Base-by-base conservation (phyloP, 2,113 vertebrate species). In the Heterotis niloticus region DNA sequence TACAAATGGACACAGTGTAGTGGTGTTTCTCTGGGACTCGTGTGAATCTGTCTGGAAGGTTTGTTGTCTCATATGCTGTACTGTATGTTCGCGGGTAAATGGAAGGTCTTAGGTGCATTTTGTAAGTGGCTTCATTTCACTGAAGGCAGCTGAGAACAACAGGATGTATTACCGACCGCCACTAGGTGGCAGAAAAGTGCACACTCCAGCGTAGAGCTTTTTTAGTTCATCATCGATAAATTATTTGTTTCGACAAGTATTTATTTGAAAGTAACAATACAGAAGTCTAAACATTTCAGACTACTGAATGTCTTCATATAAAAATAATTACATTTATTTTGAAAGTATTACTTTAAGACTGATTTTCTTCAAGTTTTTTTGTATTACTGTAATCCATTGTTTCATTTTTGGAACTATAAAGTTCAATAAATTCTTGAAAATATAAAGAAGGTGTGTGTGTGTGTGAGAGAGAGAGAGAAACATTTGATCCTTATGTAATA, bases 211-310 rank as follows among this genome's bases (percentile, higher is more conserved):
- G 51, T 20, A 23, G 13, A 28, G 20, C 44, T 44, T 69, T 69
- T 20, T 26, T 7, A 69, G 17, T 9, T 11, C 26, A 5, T 34
- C 68, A 24, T 28, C 52, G 20, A 72, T 34, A 1, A 7, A 51
- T 62, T 14, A 52, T 20, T 52, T 13, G 11, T 51, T 52, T 52
- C 20, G 51, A 7, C n/a, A n/a, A 24, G 29, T 23, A 65, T 76
- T 62, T 65, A 56, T 44, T 76, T 23, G 66, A 65, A 29, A 13
- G 34, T 44, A 44, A 75, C 29, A 62, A 66, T 78, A 76, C n/a
- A 34, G 20, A 20, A 56, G 34, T 23, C 18, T 26, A 24, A 18
- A 17, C 57, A 24, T 57, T 44, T 66, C 18, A 51, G n/a, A 44
- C 28, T 70, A 51, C 34, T 70, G 68, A 44, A 70, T 51, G 59